These are phyloP conservation scores for Priocnemis perturbator DNA, from an alignment of 2,888 invertebrate genomes.

Conservation along the genomic window DNA sequence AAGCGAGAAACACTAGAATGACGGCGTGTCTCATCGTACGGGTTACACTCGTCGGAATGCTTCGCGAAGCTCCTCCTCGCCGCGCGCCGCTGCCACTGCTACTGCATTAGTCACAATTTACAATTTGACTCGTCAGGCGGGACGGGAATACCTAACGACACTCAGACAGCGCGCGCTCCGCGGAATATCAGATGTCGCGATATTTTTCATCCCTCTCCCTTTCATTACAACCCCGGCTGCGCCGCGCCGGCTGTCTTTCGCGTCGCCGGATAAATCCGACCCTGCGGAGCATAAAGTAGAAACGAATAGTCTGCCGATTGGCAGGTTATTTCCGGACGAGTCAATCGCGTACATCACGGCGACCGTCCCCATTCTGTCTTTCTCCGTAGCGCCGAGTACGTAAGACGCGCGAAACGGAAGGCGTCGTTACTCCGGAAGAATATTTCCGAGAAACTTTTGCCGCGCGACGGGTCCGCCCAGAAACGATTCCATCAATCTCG, in stretches of 20 bases:
- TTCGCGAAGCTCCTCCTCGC: background rate
- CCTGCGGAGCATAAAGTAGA: too few species aligned
- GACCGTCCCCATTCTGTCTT: too few species aligned
- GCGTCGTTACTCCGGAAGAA: slow-evolving; percentile 1
- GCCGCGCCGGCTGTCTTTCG: too few species aligned
- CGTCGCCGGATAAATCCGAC: background rate
- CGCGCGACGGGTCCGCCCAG: background rate
- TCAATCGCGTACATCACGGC: too few species aligned
- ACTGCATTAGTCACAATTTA: slow-evolving; percentile 11
- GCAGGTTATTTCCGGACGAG: too few species aligned
- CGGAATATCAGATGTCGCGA: slow-evolving; percentile 1
- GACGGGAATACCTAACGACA: slow-evolving; percentile 7
- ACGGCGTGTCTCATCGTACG: too few species aligned
- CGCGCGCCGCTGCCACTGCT: background rate
- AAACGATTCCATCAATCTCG: slow-evolving; percentile 24
- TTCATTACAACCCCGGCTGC: too few species aligned
- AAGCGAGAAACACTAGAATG: background rate
- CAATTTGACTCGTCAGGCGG: slow-evolving; percentile 8
- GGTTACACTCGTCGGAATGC: background rate
- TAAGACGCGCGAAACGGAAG: too few species aligned
- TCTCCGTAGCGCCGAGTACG: too few species aligned
- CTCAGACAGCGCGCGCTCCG: background rate
- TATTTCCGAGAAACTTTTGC: slow-evolving; percentile 6
- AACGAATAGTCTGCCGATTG: too few species aligned
- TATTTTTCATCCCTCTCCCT: too few species aligned